Conservation (phyloP, 2,797 vertebrate species). For the Gadopsis bispinosus region DNA sequence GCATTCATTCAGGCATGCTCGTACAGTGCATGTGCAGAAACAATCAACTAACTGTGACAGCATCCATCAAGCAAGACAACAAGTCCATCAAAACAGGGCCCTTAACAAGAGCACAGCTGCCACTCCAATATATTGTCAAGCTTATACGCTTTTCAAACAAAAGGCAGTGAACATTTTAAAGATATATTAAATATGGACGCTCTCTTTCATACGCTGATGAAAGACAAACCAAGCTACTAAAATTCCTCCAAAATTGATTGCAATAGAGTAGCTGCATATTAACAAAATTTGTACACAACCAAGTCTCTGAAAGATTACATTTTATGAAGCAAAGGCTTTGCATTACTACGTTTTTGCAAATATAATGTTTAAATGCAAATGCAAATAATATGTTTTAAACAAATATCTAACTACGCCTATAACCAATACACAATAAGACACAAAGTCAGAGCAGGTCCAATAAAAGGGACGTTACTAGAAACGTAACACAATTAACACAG, state of each 20-base stretch:
- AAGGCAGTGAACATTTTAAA: too few species aligned
- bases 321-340: too few species aligned
- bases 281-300: not conserved
- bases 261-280: not conserved
- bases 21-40: not conserved
- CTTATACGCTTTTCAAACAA: too few species aligned
- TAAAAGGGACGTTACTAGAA: not conserved
- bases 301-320: not conserved
- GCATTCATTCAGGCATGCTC: constrained; percentile 5
- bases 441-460: not conserved
- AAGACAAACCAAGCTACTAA: too few species aligned
- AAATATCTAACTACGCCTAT: not conserved
- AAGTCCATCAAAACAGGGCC: not conserved
- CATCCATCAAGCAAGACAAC: too few species aligned
- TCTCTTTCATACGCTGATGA: too few species aligned
- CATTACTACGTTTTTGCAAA: too few species aligned
- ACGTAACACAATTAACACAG: not conserved
- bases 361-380: too few species aligned
- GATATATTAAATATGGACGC: too few species aligned
- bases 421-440: not conserved
- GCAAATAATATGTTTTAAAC: not conserved
- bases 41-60: constrained; percentile 7
- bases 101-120: not conserved
- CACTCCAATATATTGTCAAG: too few species aligned
- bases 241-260: not conserved